phyloP scores from a whole-genome alignment of 2,888 invertebrate species.

The Euplexia lucipara region DNA sequence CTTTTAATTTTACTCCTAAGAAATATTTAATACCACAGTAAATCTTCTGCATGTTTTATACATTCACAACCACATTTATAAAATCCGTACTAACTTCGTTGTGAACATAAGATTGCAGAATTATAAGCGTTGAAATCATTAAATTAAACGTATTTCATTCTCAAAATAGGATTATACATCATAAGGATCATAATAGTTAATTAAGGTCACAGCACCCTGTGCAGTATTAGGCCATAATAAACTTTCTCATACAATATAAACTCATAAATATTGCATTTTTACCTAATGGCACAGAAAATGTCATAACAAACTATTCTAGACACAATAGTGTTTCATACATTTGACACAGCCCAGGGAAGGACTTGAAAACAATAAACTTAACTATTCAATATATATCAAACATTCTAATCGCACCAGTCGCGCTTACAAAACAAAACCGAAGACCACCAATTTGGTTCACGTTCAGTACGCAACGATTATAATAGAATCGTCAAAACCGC shows the following conservation, averaged over 20 bases:
- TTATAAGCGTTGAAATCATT: conserved; percentile 38
- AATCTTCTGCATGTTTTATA: conserved; percentile 68
- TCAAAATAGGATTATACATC: conserved; percentile 41
- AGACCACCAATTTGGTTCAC: conserved; percentile 60
- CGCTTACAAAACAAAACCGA: conserved; percentile 48
- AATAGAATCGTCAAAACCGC: conserved; percentile 44
- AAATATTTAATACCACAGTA: conserved; percentile 73
- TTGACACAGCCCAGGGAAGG: conserved; percentile 76
- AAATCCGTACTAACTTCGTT: conserved; percentile 71
- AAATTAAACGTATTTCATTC: conserved; percentile 37
- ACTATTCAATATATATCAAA: conserved; percentile 58
- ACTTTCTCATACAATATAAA: conserved; percentile 56
- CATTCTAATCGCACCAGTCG: conserved; percentile 57
- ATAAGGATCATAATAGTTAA: conserved; percentile 36
- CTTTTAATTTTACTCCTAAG: conserved; percentile 69
- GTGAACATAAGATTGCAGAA: conserved; percentile 73
- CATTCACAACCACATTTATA: conserved; percentile 81
- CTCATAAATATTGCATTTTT: conserved; percentile 52
- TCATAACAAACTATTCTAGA: conserved; percentile 68
- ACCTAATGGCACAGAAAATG: conserved; percentile 67
- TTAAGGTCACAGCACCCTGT: conserved; percentile 72
- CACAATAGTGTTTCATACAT: conserved; percentile 73
- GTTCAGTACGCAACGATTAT: conserved; percentile 49
- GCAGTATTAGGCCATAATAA: conserved; percentile 70
- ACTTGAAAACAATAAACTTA: conserved; percentile 67